Percentiles rank a stretch among this genome's conserved stretches.
Conservation (phyloP, 2,797 vertebrate species). For the Morus bassanus region DNA sequence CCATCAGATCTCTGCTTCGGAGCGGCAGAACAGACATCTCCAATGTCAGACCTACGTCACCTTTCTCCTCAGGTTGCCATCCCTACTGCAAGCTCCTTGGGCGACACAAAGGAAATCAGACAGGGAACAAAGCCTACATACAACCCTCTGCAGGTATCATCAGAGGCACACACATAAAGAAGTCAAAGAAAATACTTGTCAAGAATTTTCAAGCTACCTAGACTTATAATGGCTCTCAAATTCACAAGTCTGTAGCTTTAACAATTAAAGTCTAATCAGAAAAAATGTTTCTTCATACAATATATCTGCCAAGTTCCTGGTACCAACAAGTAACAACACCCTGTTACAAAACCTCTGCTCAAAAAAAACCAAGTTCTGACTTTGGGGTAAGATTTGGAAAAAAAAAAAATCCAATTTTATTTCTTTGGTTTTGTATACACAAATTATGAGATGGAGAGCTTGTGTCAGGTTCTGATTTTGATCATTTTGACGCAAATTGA, state of each 20-base stretch:
- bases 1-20: neutral
- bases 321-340: neutral
- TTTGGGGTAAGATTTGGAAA: neutral
- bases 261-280: neutral
- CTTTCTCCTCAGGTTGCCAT: neutral
- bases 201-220: neutral
- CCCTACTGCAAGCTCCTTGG: neutral
- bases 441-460: neutral
- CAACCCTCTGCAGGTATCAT: neutral
- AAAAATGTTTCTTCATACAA: neutral
- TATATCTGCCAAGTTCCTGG: neutral
- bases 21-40: neutral
- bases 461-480: neutral
- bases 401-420: neutral
- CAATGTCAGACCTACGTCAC: accelerated
- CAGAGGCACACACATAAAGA: neutral
- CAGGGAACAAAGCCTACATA: neutral
- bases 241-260: neutral
- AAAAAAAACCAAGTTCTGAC: neutral
- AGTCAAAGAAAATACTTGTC: neutral
- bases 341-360: neutral
- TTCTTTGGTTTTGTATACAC: neutral
- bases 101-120: neutral
- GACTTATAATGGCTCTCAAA: neutral
- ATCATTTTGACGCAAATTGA: constrained; percentile 42